Percentiles rank a stretch among this genome's conserved stretches.
These are phyloP conservation scores for Crossocerus cetratus DNA, from an alignment of 2,888 invertebrate genomes.

Conservation along the genomic window DNA sequence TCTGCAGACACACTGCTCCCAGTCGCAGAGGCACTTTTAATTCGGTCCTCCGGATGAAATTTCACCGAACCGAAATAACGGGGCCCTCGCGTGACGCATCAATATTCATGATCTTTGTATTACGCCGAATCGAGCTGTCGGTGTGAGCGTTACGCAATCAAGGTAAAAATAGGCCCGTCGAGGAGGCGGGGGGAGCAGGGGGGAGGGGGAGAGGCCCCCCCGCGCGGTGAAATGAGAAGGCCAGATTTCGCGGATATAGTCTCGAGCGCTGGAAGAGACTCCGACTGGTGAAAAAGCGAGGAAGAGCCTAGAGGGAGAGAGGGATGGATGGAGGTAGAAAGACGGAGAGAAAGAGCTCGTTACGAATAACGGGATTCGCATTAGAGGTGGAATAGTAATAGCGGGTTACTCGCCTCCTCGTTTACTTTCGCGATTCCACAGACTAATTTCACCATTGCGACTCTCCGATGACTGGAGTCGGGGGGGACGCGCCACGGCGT, in stretches of 20 bases:
- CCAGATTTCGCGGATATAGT: background rate
- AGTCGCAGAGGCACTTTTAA: conserved; percentile 27
- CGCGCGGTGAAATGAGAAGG: no score
- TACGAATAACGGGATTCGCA: background rate
- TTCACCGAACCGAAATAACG: conserved; percentile 27
- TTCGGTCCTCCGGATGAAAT: conserved; percentile 12
- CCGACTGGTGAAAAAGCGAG: no score
- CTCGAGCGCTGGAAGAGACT: background rate
- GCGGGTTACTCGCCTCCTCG: background rate
- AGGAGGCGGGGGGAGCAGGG: background rate
- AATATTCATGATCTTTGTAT: conserved; percentile 35
- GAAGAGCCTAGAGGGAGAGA: no score
- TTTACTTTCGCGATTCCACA: background rate
- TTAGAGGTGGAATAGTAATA: background rate
- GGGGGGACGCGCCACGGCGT: no score
- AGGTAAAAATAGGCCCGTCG: conserved; percentile 15
- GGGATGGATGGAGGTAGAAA: no score
- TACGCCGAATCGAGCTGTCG: conserved; percentile 6
- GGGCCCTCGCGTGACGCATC: conserved; percentile 18
- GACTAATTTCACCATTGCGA: background rate
- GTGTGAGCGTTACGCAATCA: conserved; percentile 18
- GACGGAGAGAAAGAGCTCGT: background rate
- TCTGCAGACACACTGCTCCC: no score
- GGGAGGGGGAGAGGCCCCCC: no score
- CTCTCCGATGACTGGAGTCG: background rate